Conservation (phyloP, 1,140 invertebrate species). For the Lasaia peninsularis region DNA sequence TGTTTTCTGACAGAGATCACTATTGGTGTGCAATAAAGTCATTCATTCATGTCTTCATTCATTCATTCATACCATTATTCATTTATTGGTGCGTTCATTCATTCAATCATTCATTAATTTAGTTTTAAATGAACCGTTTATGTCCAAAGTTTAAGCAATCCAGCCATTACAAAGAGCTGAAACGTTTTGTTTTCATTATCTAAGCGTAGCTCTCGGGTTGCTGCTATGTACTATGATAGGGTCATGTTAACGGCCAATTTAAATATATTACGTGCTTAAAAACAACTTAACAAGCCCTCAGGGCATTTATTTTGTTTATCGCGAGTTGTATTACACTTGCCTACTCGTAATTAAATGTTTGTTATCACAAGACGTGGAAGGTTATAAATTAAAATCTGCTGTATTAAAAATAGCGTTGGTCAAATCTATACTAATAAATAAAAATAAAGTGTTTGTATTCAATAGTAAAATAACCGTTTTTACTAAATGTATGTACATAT, state of each 20-base stretch:
- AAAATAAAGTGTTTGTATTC: too few relatives aligned
- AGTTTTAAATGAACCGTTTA: neutral
- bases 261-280: constrained; percentile 3
- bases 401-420: too few relatives aligned
- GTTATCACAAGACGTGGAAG: neutral
- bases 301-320: neutral
- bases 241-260: neutral
- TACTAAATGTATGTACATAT: too few relatives aligned
- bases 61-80: too few relatives aligned
- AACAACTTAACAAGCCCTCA: neutral
- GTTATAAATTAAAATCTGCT: too few relatives aligned
- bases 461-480: too few relatives aligned
- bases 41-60: too few relatives aligned
- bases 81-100: too few relatives aligned
- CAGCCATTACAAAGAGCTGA: neutral
- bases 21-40: too few relatives aligned
- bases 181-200: constrained; percentile 6
- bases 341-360: neutral
- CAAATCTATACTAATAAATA: too few relatives aligned
- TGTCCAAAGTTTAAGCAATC: neutral
- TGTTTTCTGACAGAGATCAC: too few relatives aligned
- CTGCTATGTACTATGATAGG: neutral
- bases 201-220: neutral
- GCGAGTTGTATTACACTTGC: neutral
- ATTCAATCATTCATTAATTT: too few relatives aligned